Percentiles rank a stretch among this genome's conserved stretches.
These are phyloP conservation scores for Psittacula cyanocephala DNA, from an alignment of 2,113 vertebrate genomes.

Conservation along the genomic window DNA sequence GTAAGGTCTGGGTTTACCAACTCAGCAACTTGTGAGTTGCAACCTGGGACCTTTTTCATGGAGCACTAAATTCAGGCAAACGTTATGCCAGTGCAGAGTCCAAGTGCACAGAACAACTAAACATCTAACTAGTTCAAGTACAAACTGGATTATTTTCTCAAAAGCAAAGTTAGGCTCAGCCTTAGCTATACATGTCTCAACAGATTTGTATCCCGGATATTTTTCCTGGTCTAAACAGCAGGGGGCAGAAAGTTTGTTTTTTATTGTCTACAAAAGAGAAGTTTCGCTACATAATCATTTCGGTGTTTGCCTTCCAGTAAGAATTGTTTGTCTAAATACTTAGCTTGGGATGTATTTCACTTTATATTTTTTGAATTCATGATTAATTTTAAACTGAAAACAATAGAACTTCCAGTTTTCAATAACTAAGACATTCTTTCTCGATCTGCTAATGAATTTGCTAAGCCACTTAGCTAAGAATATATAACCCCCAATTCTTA, in stretches of 20 bases:
- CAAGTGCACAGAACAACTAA: background rate
- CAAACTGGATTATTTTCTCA: background rate
- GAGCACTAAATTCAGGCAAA: background rate
- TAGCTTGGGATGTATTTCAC: background rate
- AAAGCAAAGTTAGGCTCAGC: background rate
- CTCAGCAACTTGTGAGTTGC: background rate
- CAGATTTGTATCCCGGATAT: background rate
- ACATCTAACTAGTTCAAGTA: background rate
- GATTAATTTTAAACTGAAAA: background rate
- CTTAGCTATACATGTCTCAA: background rate
- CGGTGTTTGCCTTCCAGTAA: background rate
- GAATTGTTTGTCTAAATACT: background rate
- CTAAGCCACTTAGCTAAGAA: background rate
- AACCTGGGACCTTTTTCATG: background rate
- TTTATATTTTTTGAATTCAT: background rate
- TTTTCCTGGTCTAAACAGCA: background rate
- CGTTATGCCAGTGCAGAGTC: background rate
- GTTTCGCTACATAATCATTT: accelerated
- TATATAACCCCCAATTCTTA: background rate
- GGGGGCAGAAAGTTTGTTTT: background rate
- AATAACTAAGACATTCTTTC: background rate
- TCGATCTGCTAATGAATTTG: background rate
- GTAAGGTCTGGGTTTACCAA: background rate
- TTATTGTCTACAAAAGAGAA: background rate
- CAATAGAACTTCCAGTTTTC: background rate